These are phyloP conservation scores for Zelleria hepariella DNA, from an alignment of 2,888 invertebrate species.

Conservation along the genomic window DNA sequence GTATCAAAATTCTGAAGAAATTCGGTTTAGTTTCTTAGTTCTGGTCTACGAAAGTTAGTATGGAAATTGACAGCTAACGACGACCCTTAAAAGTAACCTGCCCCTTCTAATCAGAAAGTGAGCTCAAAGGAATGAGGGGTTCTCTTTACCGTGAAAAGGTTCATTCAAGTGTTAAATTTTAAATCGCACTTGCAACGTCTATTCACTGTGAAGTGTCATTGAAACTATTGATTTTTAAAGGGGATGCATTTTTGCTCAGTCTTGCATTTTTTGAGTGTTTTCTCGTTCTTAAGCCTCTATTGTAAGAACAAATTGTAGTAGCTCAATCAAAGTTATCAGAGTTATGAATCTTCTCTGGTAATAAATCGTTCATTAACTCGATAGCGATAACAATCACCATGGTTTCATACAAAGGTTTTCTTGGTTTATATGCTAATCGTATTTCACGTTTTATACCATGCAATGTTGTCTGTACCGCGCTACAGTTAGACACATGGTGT, in stretches of 20 bases:
- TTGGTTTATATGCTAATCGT: neutral
- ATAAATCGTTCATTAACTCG: neutral
- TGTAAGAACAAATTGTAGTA: neutral
- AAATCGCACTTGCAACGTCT: slow-evolving; percentile 4
- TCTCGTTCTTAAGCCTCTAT: neutral
- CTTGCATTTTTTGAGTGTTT: neutral
- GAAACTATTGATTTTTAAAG: slow-evolving; percentile 5
- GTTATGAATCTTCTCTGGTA: neutral
- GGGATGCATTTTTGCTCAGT: neutral
- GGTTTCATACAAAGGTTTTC: neutral
- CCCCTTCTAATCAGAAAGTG: no score
- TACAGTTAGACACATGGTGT: slow-evolving; percentile 59
- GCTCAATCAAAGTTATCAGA: neutral
- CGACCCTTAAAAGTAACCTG: no score
- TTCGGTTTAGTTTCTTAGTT: no score
- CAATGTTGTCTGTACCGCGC: slow-evolving; percentile 12
- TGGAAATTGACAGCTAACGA: no score
- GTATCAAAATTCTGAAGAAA: no score
- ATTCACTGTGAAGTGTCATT: neutral
- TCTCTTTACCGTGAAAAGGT: neutral
- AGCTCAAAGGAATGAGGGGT: neutral
- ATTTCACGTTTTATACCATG: slow-evolving; percentile 15
- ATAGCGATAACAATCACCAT: neutral
- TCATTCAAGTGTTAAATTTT: slow-evolving; percentile 7
- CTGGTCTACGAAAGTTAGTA: no score